Evolutionary conservation across 1,140 invertebrate genomes (phyloP), one percentile per base, ranked within the genome.

Genomic region (Drosophila sechellia): DNA sequence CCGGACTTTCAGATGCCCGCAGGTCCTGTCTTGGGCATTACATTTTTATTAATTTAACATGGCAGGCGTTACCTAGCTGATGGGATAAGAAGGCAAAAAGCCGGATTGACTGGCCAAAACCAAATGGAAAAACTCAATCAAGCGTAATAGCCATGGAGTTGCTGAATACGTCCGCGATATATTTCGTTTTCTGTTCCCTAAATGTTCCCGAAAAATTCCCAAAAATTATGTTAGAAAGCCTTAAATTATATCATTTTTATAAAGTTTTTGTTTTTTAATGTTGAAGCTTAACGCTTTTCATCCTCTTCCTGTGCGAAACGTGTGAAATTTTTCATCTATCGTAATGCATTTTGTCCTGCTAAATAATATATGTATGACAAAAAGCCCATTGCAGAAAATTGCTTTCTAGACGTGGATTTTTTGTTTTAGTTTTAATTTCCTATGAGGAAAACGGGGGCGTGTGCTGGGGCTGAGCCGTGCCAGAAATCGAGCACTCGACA

Each of bases 11-110:
- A 27, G 71, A 22, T 48, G 61, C 42, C 50, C 3, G 66, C 55
- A 55, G 73, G 76, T 77, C 54, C 59, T 79, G 58, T 78, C 40
- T 22, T 43, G 52, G 42, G 35, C 78, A 81, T 87, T 81, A 86
- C 74, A 83, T 87, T 86, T 87, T 86, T 80, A 86, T 86, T 86
- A 87, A 86, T 86, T 86, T 81, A 86, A 87, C 65, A 87, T 76
- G 25, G 66, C 49, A 35, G 64, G 37, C 39, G 57, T 72, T 73
- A 80, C 63, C 61, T 74, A 61, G 48, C 58, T 59, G 65, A 48
- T 27, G 27, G 46, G 45, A n/a, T n/a, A 15, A 12, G 42, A 42
- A 6, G 46, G 35, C 34, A 0, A 37, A 39, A 42, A 31, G 55
- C 37, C 48, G 58, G 50, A 70, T 70, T 70, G 66, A 70, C 66